Evolutionary conservation across 2,888 invertebrate species (phyloP).

Genomic region (Aspidapion aeneum): DNA sequence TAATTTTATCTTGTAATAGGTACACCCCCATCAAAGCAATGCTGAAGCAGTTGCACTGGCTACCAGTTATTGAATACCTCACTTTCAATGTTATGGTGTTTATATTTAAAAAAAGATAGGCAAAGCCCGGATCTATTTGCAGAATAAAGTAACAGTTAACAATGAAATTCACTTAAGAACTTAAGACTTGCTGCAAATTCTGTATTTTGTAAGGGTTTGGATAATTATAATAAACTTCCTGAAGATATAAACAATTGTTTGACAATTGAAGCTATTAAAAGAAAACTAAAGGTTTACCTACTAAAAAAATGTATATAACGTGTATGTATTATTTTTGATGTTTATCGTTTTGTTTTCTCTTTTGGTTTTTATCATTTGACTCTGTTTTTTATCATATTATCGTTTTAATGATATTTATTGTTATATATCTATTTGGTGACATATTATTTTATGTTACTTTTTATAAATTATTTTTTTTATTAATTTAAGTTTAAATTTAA

Average conservation of each 20-base stretch:
- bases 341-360: no score
- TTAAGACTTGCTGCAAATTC: background rate
- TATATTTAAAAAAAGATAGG: background rate
- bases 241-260: background rate
- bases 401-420: no score
- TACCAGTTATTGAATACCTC: no score
- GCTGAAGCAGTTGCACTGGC: no score
- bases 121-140: background rate
- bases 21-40: background rate
- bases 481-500: no score
- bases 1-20: background rate
- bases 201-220: background rate
- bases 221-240: background rate
- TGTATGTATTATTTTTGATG: no score
- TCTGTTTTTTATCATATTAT: no score
- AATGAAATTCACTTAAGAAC: background rate
- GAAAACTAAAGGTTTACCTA: background rate
- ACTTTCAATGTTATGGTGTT: background rate
- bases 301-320: background rate
- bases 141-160: background rate
- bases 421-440: no score
- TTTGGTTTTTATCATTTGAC: no score
- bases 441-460: no score
- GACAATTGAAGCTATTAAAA: background rate
- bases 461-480: no score